Conservation (phyloP, 1,140 invertebrate species). For the Tribolium madens region DNA sequence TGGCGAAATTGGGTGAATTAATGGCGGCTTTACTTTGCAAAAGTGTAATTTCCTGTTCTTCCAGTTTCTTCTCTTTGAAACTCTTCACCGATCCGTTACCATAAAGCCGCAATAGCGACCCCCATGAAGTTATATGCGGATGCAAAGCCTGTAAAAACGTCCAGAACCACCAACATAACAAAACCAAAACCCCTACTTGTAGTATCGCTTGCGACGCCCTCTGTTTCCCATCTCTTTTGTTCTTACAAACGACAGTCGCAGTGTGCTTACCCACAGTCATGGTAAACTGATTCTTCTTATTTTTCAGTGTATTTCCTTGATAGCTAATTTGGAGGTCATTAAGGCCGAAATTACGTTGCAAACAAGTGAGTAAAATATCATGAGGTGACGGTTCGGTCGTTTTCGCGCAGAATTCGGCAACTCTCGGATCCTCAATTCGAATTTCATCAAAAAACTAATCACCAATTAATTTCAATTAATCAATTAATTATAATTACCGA, state of each 20-base stretch:
- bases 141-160: slow-evolving; percentile 76
- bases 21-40: slow-evolving; percentile 90
- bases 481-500: too few relatives aligned
- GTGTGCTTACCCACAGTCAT: slow-evolving; percentile 95
- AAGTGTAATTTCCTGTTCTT: slow-evolving; percentile 94
- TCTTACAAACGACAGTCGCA: slow-evolving; percentile 90
- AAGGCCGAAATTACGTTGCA: slow-evolving; percentile 93
- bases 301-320: slow-evolving; percentile 83
- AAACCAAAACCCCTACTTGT: slow-evolving; percentile 66
- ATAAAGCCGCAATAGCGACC: slow-evolving; percentile 92
- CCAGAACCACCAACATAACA: slow-evolving; percentile 1
- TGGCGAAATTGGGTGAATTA: slow-evolving; percentile 94
- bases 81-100: slow-evolving; percentile 93
- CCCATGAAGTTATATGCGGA: slow-evolving; percentile 95
- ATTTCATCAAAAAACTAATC: slow-evolving; percentile 92
- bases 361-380: slow-evolving; percentile 90
- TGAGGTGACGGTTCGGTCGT: slow-evolving; percentile 96
- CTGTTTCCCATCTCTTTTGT: slow-evolving; percentile 98
- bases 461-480: too few relatives aligned
- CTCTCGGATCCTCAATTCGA: slow-evolving; percentile 91
- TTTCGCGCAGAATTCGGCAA: slow-evolving; percentile 93
- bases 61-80: slow-evolving; percentile 93
- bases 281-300: slow-evolving; percentile 94
- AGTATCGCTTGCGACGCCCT: slow-evolving; percentile 95
- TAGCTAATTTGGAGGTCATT: slow-evolving; percentile 90